Evolutionary conservation across 2,113 vertebrate genomes (phyloP).

Genomic region (Micronycteris hirsuta): DNA sequence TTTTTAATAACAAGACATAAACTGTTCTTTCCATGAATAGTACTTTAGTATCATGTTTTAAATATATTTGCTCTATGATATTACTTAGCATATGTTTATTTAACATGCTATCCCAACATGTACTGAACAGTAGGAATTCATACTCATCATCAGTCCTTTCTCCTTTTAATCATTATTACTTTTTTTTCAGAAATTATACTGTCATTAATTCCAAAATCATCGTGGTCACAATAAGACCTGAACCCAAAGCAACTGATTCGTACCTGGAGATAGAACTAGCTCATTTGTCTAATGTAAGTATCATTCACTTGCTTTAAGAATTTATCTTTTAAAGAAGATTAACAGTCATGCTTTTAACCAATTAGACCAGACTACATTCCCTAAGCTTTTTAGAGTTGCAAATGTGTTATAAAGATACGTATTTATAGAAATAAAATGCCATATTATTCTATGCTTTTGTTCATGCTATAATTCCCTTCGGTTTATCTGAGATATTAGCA

Average conservation of each 20-base stretch:
- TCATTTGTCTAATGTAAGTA: slow-evolving; percentile 96
- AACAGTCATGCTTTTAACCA: neutral
- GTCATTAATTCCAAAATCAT: slow-evolving; percentile 98
- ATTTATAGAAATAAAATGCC: neutral
- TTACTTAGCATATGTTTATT: neutral
- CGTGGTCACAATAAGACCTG: slow-evolving; percentile 95
- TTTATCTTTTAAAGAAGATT: neutral
- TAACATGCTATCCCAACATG: neutral
- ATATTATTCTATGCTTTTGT: neutral
- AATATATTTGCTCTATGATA: neutral
- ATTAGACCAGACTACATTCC: neutral
- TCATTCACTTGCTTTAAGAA: neutral
- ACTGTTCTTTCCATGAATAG: neutral
- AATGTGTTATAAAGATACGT: neutral
- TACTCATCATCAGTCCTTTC: neutral
- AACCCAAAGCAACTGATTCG: slow-evolving; percentile 90
- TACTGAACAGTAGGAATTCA: neutral
- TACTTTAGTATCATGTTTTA: neutral
- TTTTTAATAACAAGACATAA: neutral
- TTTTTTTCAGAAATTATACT: slow-evolving; percentile 92
- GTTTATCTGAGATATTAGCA: neutral
- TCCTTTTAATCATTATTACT: slow-evolving; percentile 36
- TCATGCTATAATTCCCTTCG: neutral
- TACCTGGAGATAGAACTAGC: slow-evolving; percentile 97
- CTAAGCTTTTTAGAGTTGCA: neutral